A percentile compares a stretch with the other conserved stretches of the same genome.
These are phyloP conservation scores for Eutolmus rufibarbis DNA, from an alignment of 2,888 invertebrate species.

Conservation along the genomic window DNA sequence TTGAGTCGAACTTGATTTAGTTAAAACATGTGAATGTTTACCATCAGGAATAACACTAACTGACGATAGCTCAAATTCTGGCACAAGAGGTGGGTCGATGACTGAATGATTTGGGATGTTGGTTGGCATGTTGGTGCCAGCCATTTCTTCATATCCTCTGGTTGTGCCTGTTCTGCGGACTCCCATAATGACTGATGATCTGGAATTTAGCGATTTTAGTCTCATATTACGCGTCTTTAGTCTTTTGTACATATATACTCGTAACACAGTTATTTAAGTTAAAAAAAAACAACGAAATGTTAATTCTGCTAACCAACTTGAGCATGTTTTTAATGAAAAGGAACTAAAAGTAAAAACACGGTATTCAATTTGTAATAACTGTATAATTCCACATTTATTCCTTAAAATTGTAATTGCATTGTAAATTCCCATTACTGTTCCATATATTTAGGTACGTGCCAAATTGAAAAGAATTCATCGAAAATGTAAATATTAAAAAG, in stretches of 20 bases:
- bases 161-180: conserved; percentile 49
- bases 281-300: neutral
- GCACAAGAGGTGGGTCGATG: conserved; percentile 54
- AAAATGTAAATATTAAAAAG: too few relatives aligned
- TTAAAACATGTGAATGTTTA: conserved; percentile 52
- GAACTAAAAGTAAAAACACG: too few relatives aligned
- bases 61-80: conserved; percentile 71
- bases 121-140: conserved; percentile 50
- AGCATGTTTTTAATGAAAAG: too few relatives aligned
- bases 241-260: neutral
- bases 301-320: neutral
- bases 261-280: too few relatives aligned
- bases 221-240: neutral
- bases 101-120: neutral
- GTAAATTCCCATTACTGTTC: too few relatives aligned
- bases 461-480: too few relatives aligned
- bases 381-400: too few relatives aligned
- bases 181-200: conserved; percentile 48
- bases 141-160: conserved; percentile 53
- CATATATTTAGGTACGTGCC: too few relatives aligned
- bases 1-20: neutral
- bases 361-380: too few relatives aligned
- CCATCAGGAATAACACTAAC: conserved; percentile 74
- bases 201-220: neutral
- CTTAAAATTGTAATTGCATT: too few relatives aligned